phyloP scores from a whole-genome alignment of 1,140 invertebrate genomes.

The Drosophila ohnishii region DNA sequence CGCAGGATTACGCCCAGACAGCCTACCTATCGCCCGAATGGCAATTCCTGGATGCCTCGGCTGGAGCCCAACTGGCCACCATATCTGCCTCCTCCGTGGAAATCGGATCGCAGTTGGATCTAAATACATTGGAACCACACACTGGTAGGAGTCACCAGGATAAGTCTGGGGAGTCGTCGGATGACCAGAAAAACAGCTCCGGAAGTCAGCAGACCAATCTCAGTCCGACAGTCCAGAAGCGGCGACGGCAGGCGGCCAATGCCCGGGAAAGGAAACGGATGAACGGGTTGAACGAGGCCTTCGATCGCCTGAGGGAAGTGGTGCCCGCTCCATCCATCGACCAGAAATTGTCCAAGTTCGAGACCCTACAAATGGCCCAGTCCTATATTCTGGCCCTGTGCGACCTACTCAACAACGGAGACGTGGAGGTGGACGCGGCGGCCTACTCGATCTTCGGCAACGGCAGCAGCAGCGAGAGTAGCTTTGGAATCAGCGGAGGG shows the following conservation, averaged over 20 bases:
- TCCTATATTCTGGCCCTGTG: constrained; percentile 90
- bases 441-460: constrained; percentile 55
- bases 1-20: constrained; percentile 42
- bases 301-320: constrained; percentile 91
- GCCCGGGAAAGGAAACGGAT: constrained; percentile 91
- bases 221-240: constrained; percentile 86
- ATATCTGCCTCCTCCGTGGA: background rate
- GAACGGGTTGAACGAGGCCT: constrained; percentile 92
- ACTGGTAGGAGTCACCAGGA: background rate
- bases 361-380: constrained; percentile 95
- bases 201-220: constrained; percentile 56
- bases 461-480: constrained; percentile 50
- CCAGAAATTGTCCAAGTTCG: constrained; percentile 93
- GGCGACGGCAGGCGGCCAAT: constrained; percentile 89
- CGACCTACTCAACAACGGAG: constrained; percentile 84
- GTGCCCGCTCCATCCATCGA: constrained; percentile 91
- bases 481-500: constrained; percentile 44
- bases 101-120: background rate
- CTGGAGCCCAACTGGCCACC: background rate
- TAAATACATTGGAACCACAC: background rate
- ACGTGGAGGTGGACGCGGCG: constrained; percentile 58
- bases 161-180: constrained; percentile 25
- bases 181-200: constrained; percentile 14
- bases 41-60: constrained; percentile 52
- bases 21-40: constrained; percentile 56